These are phyloP conservation scores for human DNA, from an alignment of 2,113 vertebrate species.

Conservation along the genomic window GRCh38 chr3:104949001-104949500, in stretches of 20 bases:
- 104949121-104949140: background rate
- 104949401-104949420: background rate
- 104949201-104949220: background rate
- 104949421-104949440: conserved; percentile 7
- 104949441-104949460: background rate
- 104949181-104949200: background rate
- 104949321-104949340: background rate
- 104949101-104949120: background rate
- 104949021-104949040: background rate
- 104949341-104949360: background rate
- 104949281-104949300: background rate
- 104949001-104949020: background rate
- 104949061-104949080: background rate
- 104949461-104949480: background rate
- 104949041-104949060: background rate
- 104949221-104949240: background rate
- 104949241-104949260: background rate
- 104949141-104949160: background rate
- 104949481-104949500: background rate
- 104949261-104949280: background rate
- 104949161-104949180: background rate
- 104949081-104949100: background rate
- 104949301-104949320: background rate
- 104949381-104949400: background rate
- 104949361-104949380: background rate